A percentile compares a stretch with the other conserved stretches of the same genome.
Conservation (phyloP, 2,888 invertebrate genomes). For the Disparrhopalites patrizii region DNA sequence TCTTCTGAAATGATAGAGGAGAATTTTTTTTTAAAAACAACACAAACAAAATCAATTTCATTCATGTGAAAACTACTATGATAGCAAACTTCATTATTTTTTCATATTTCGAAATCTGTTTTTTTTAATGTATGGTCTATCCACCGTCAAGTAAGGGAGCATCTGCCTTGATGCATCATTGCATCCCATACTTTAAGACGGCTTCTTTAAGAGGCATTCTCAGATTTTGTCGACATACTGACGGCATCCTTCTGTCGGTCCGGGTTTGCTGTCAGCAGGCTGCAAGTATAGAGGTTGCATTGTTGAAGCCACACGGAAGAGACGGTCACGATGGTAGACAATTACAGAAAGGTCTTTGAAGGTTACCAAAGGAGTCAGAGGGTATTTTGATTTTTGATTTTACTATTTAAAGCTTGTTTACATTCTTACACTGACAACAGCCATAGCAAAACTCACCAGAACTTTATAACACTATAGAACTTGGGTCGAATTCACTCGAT, state of each 20-base stretch:
- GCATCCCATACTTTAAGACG: constrained; percentile 18
- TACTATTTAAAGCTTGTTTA: no score
- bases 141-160: constrained; percentile 19
- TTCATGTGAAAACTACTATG: not conserved
- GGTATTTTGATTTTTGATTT: no score
- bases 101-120: not conserved
- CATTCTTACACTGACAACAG: no score
- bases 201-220: constrained; percentile 28
- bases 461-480: no score
- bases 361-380: constrained; percentile 4
- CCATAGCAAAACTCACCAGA: no score
- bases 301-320: not conserved
- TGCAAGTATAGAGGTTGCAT: not conserved
- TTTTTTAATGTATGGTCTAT: constrained; percentile 6
- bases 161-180: constrained; percentile 16
- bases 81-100: not conserved
- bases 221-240: constrained; percentile 8
- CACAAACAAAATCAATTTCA: constrained; percentile 12
- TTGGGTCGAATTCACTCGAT: no score
- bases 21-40: constrained; percentile 4
- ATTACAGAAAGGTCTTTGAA: not conserved
- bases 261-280: not conserved
- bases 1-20: constrained; percentile 8
- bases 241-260: not conserved
- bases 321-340: not conserved